These are phyloP conservation scores for Cyphomyrus plagiostoma DNA, from an alignment of 2,113 vertebrate species.

Conservation along the genomic window DNA sequence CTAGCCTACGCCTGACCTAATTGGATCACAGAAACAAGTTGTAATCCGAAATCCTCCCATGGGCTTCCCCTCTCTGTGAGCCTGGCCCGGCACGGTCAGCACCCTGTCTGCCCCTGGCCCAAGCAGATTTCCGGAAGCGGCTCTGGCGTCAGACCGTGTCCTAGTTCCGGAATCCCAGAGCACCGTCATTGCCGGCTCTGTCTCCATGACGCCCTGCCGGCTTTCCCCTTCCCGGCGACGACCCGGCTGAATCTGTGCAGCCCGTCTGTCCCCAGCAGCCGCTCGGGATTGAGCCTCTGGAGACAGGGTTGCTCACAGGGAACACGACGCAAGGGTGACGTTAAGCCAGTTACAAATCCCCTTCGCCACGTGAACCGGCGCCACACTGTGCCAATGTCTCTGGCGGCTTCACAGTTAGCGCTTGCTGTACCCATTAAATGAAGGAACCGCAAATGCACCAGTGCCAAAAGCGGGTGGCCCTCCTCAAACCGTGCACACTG, in stretches of 20 bases:
- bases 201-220: not conserved
- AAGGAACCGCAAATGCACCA: not conserved
- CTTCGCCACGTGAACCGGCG: not conserved
- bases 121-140: not conserved
- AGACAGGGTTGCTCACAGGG: not conserved
- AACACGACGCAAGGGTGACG: not conserved
- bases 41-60: conserved; percentile 9
- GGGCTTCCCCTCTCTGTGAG: not conserved
- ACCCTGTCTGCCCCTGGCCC: not conserved
- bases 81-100: not conserved
- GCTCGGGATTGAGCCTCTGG: not conserved
- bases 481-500: not conserved
- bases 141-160: not conserved
- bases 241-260: not conserved
- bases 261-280: not conserved
- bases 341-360: not conserved
- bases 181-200: not conserved
- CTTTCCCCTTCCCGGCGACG: not conserved
- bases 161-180: conserved; percentile 2
- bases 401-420: not conserved
- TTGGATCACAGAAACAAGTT: conserved; percentile 17
- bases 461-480: not conserved
- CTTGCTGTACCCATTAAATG: not conserved
- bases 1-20: conserved; percentile 2
- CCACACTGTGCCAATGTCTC: not conserved